Conservation (phyloP, 1,140 invertebrate species). For the Drosophila nigromelanica region DNA sequence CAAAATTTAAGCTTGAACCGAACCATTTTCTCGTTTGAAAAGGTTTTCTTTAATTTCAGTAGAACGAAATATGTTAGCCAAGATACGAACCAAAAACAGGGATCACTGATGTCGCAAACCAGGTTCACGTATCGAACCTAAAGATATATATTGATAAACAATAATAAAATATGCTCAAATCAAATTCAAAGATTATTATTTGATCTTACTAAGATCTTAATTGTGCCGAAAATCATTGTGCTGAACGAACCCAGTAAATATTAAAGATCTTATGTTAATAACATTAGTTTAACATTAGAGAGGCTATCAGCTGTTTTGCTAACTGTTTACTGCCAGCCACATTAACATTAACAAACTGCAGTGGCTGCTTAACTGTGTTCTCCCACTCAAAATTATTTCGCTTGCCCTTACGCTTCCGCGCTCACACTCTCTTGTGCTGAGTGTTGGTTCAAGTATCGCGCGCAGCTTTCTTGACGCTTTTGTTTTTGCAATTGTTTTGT, state of each 20-base stretch:
- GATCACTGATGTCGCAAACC: too few relatives aligned
- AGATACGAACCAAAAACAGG: too few relatives aligned
- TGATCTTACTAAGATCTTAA: too few relatives aligned
- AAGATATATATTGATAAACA: too few relatives aligned
- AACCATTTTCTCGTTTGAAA: too few relatives aligned
- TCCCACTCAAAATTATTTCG: background rate
- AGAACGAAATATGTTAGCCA: too few relatives aligned
- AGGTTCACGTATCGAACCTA: too few relatives aligned
- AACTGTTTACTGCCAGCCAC: background rate
- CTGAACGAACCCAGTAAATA: background rate
- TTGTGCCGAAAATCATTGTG: background rate
- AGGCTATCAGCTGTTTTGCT: background rate
- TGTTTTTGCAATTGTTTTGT: slow-evolving; percentile 46
- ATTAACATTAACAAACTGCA: background rate
- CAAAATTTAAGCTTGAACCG: too few relatives aligned
- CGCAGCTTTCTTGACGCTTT: slow-evolving; percentile 42
- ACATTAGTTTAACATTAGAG: too few relatives aligned
- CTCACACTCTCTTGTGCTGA: background rate
- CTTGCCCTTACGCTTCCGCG: background rate
- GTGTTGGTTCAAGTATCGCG: slow-evolving; percentile 22
- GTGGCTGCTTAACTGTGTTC: slow-evolving; percentile 20
- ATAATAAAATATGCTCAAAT: too few relatives aligned
- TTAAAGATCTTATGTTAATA: background rate
- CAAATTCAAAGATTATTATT: too few relatives aligned
- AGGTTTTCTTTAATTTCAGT: too few relatives aligned